phyloP scores from a whole-genome alignment of 2,797 vertebrate genomes.

The Platalea minor region DNA sequence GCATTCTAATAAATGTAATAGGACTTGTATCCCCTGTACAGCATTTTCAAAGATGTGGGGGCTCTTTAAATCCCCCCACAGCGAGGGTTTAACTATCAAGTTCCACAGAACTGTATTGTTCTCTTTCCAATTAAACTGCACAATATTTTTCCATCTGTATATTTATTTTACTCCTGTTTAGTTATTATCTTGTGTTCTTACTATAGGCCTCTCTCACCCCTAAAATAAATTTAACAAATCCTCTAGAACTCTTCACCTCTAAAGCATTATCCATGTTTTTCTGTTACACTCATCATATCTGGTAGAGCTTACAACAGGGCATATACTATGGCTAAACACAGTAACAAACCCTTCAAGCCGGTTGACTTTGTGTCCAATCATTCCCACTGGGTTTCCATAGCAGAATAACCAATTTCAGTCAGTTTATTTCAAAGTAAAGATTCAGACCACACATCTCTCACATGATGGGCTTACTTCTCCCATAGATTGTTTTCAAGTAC shows the following conservation, averaged over 20 bases:
- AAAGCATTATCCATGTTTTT: neutral
- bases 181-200: neutral
- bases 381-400: neutral
- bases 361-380: rapidly evolving
- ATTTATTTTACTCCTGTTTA: neutral
- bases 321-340: neutral
- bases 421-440: neutral
- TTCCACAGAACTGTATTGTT: neutral
- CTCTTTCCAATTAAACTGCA: neutral
- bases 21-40: neutral
- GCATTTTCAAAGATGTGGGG: neutral
- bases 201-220: neutral
- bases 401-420: neutral
- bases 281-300: neutral
- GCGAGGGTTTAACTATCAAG: neutral
- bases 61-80: neutral
- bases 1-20: neutral
- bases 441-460: neutral
- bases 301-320: neutral
- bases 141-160: neutral
- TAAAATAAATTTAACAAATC: neutral
- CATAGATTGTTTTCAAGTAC: neutral
- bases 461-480: neutral
- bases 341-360: neutral
- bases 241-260: neutral